Evolutionary conservation across 1,140 invertebrate species (phyloP).

Genomic region (Nylanderia fulva): DNA sequence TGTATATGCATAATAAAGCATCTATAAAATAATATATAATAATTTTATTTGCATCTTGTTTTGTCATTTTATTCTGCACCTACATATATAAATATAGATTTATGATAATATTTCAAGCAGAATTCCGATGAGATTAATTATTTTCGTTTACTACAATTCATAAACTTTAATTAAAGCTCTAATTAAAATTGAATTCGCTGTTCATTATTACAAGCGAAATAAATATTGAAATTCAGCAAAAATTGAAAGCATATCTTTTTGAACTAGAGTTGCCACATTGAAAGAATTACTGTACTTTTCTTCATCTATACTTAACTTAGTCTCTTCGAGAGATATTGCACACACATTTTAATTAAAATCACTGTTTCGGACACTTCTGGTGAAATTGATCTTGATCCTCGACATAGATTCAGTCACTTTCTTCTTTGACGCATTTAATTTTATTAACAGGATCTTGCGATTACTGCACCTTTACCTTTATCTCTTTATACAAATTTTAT

Average conservation of each 20-base stretch:
- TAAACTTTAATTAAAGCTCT: slow-evolving; percentile 27
- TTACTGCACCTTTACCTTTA: background rate
- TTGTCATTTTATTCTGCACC: slow-evolving; percentile 28
- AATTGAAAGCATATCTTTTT: background rate
- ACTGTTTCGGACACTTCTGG: too few species aligned
- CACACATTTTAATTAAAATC: too few species aligned
- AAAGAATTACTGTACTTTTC: too few species aligned
- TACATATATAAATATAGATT: slow-evolving; percentile 45
- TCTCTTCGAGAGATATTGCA: too few species aligned
- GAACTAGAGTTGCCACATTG: too few species aligned
- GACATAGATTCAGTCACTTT: background rate
- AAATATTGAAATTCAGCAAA: background rate
- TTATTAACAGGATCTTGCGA: background rate
- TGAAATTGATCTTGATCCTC: too few species aligned
- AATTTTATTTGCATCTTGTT: background rate
- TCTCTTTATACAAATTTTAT: background rate
- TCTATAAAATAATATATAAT: slow-evolving; percentile 1
- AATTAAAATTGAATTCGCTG: slow-evolving; percentile 26
- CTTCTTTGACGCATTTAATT: background rate
- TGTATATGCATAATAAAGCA: background rate
- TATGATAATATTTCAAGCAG: background rate
- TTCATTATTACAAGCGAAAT: background rate
- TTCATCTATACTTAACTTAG: too few species aligned
- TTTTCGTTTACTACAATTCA: background rate
- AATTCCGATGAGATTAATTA: background rate